Conservation (phyloP, 23 tunicate species). For the Trididemnum nubilum region DNA sequence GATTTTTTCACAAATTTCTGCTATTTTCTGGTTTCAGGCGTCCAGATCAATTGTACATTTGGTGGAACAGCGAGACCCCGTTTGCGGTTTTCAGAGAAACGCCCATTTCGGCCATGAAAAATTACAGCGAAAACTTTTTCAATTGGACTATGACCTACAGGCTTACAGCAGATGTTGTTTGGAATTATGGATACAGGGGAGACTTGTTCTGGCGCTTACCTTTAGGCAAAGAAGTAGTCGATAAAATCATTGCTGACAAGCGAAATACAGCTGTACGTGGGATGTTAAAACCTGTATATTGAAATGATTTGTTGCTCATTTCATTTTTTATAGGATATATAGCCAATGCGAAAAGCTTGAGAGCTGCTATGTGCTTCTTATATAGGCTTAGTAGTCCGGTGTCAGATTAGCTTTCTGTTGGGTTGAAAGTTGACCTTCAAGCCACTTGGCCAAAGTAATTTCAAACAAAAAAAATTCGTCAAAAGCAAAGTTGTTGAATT, state of each 20-base stretch:
- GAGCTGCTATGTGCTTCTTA: no score
- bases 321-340: no score
- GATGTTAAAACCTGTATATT: no score
- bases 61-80: slow-evolving; percentile 32
- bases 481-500: no score
- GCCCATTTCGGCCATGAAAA: not conserved
- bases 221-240: slow-evolving; percentile 17
- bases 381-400: no score
- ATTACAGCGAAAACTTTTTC: slow-evolving; percentile 13
- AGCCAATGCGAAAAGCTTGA: no score
- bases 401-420: no score
- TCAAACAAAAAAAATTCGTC: no score
- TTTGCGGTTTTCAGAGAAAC: not conserved
- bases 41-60: slow-evolving; percentile 9
- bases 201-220: not conserved
- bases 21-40: not conserved
- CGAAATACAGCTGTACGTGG: slow-evolving; percentile 26
- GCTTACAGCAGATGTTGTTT: slow-evolving; percentile 16
- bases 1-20: not conserved
- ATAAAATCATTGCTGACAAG: slow-evolving; percentile 8
- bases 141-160: slow-evolving; percentile 54
- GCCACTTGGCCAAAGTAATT: no score
- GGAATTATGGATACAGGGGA: slow-evolving; percentile 22
- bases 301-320: no score
- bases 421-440: no score